Evolutionary conservation across 2,888 invertebrate species (phyloP), one percentile per base, ranked within the genome.

Genomic region (Cerastoderma edule): DNA sequence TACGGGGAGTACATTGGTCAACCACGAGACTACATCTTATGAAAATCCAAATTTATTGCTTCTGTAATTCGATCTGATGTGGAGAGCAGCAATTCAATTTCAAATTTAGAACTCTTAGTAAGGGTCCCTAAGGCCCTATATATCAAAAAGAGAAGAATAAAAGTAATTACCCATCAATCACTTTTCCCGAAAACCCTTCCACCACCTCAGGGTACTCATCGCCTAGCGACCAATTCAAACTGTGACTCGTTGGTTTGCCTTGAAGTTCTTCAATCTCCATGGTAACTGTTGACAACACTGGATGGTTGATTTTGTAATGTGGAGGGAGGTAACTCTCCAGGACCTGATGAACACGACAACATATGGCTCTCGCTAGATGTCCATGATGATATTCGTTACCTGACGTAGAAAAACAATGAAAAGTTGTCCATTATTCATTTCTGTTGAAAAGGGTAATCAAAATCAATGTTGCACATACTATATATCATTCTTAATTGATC

Each of bases 291-390:
- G 88, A 84, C 32, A 90, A 72, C 27, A 74, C 54, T 0, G 90
- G 89, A 65, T 89, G 89, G 75, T 89, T 87, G 4, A 88, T 84
- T 5, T 67, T 65, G 79, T 86, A 89, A 0, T 84, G 80, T 0
- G 66, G 22, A 0, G 89, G 89, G 16, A 91, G 78, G 19, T 81
- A 73, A 6, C 85, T 80, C 13, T 72, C 65, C 1, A 90, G 57
- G 0, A 84, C 70, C 22, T 87, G 86, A 48, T 90, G 87, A 16
- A 91, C 78, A 13, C 92, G 87, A 65, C 92, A 91, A 77, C 91
- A 91, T 6, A 87, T 68, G 5, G 91, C 89, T 28, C 92, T 83
- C 5, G 85, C 79, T 35, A 90, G 72, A 72, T 91, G 89, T 24
- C 91, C 90, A 72, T 90, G 91, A 67, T 91, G 88, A 76, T 84